Conservation (phyloP, 1,140 invertebrate genomes). For the Ditylenchus dipsaci region DNA sequence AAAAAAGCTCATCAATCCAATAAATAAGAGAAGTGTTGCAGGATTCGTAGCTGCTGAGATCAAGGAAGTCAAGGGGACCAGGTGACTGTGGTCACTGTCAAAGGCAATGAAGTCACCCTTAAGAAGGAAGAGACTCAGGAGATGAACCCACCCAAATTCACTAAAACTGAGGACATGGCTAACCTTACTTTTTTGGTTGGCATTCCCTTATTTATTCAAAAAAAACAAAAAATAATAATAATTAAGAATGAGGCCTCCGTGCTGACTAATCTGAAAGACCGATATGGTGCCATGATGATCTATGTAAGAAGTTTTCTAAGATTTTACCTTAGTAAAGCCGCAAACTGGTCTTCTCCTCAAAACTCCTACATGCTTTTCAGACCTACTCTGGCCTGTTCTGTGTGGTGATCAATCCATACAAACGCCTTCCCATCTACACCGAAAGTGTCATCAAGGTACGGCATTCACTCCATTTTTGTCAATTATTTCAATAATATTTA, state of each 20-base stretch:
- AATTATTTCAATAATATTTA: background rate
- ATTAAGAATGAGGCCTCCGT: constrained; percentile 88
- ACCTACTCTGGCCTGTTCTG: constrained; percentile 99
- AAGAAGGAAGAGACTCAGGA: constrained; percentile 92
- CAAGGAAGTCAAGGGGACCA: constrained; percentile 94
- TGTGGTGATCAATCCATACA: constrained; percentile 99
- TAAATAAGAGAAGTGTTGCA: no score
- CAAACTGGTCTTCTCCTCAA: no score
- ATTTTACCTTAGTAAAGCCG: no score
- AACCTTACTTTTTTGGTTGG: constrained; percentile 83
- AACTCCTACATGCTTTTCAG: constrained; percentile 63
- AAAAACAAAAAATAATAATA: no score
- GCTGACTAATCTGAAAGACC: constrained; percentile 96
- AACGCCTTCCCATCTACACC: constrained; percentile 98
- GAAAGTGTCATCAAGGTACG: constrained; percentile 71
- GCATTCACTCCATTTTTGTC: background rate
- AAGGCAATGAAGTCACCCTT: constrained; percentile 70
- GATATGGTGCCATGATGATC: constrained; percentile 68
- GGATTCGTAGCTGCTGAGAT: constrained; percentile 88
- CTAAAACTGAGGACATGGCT: constrained; percentile 99
- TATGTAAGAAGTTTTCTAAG: constrained; percentile 33
- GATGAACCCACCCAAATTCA: constrained; percentile 99
- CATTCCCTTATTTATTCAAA: no score
- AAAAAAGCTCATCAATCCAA: no score
- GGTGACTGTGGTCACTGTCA: constrained; percentile 76